Evolutionary conservation across 2,797 vertebrate species (phyloP).

Genomic region (Hippocampus kuda): DNA sequence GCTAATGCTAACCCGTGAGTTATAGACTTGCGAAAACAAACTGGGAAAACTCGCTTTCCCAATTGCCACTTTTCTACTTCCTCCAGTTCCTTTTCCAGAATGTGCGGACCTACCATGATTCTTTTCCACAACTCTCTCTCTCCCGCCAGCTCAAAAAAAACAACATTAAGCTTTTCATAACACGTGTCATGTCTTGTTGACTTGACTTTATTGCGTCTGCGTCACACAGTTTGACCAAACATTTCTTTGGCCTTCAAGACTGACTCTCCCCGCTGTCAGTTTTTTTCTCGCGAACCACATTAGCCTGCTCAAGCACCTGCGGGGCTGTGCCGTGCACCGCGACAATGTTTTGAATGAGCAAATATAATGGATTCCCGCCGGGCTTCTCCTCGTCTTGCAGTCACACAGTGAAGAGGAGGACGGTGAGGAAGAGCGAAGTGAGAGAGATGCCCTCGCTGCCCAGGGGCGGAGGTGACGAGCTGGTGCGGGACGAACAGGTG

Average conservation of each 20-base stretch:
- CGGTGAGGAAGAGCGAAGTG: constrained; percentile 81
- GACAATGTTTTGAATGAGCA: background rate
- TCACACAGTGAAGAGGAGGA: constrained; percentile 89
- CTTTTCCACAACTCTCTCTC: background rate
- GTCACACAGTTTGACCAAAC: background rate
- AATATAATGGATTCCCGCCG: background rate
- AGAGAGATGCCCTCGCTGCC: constrained; percentile 88
- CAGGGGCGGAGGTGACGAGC: constrained; percentile 72
- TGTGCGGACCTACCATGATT: background rate
- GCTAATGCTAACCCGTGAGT: background rate
- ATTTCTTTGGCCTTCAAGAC: background rate
- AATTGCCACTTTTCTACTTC: background rate
- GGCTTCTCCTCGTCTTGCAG: constrained; percentile 46
- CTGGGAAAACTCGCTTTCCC: background rate
- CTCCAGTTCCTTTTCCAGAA: background rate
- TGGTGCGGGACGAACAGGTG: constrained; percentile 82
- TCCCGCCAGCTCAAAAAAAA: background rate
- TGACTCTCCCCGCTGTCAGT: background rate
- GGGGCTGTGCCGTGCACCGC: background rate
- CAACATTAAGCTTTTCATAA: background rate
- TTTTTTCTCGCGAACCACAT: background rate
- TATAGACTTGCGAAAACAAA: background rate
- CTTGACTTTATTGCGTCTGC: background rate
- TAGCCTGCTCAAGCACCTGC: background rate
- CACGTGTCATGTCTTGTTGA: background rate